Base-by-base conservation (phyloP, 2,888 invertebrate species). In the Oscheius sp. region DNA sequence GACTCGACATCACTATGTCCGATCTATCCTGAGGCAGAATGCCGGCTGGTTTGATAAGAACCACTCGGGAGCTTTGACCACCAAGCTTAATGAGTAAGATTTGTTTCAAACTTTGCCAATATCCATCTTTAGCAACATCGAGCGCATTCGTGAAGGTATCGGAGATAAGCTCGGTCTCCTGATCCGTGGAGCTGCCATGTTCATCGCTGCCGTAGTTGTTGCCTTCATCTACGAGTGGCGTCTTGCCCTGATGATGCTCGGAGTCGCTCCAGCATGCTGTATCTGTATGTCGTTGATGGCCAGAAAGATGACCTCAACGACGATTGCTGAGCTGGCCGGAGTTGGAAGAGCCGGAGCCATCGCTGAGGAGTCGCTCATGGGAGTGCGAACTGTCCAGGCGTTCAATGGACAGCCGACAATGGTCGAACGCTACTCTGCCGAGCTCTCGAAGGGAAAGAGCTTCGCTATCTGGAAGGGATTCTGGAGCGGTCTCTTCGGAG, bases 141-240 rank as follows among this genome's bases (percentile, higher is more conserved):
- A 82, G 59, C 74, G 82, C 21, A 82, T 82, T 65, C 79, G 80
- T 59, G 86, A 86, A 58, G 86, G 86, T 13, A 80, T 86, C 70
- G 86, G 86, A 59, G 86, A 85, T 60, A 86, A 86, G 62, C 78
- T 86, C 21, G 85, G 85, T n/a, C 78, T 86, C 29, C 79, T 86
- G 9, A 77, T 86, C 58, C 75, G 85, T 59, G 84, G 84, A 59
- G 58, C 70, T 37, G 79, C 82, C 32, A 85, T 85, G 85, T 77
- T 83, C 57, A 29, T 77, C 11, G 78, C 82, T 9, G 78, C 85
- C 1, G 70, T 84, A 32, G 72, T 82, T 33, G 77, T 86, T 11
- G 72, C 82, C 1, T 80, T 82, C 66, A 70, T 76, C 59, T 86
- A 86, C 66, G 78, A 86, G 57, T 86, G 85, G 85, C 68, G 85